These are phyloP conservation scores for Cheirogaleus medius DNA, from an alignment of 2,113 vertebrate genomes.

Conservation along the genomic window DNA sequence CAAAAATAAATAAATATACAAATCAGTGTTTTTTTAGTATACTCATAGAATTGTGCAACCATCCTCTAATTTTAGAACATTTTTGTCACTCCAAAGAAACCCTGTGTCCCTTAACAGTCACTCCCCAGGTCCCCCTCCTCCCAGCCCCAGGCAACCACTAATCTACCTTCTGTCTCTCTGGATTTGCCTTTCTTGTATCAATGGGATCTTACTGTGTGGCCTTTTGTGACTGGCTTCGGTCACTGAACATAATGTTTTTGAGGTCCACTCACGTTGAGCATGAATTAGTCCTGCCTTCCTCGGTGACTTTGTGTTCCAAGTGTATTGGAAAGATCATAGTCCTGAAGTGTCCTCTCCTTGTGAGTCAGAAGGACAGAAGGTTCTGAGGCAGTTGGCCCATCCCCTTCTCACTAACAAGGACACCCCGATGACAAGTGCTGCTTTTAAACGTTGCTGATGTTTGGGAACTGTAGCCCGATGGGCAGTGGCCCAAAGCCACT, in stretches of 20 bases:
- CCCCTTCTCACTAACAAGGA: not conserved
- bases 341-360: not conserved
- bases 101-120: not conserved
- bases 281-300: not conserved
- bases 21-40: not conserved
- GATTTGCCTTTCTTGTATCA: not conserved
- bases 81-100: not conserved
- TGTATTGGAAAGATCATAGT: not conserved
- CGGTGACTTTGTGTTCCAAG: not conserved
- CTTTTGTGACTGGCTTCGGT: not conserved
- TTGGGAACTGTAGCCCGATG: not conserved
- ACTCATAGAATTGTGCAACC: not conserved
- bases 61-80: not conserved
- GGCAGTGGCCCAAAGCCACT: accelerated
- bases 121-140: not conserved
- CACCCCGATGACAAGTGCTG: not conserved
- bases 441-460: not conserved
- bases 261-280: accelerated
- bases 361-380: not conserved
- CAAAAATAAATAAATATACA: too few relatives aligned
- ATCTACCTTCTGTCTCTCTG: too few relatives aligned
- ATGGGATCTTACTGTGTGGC: not conserved
- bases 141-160: not conserved
- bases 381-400: not conserved
- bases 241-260: accelerated